Evolutionary conservation across 2,888 invertebrate species (phyloP).

Genomic region (Dromius quadrimaculatus): DNA sequence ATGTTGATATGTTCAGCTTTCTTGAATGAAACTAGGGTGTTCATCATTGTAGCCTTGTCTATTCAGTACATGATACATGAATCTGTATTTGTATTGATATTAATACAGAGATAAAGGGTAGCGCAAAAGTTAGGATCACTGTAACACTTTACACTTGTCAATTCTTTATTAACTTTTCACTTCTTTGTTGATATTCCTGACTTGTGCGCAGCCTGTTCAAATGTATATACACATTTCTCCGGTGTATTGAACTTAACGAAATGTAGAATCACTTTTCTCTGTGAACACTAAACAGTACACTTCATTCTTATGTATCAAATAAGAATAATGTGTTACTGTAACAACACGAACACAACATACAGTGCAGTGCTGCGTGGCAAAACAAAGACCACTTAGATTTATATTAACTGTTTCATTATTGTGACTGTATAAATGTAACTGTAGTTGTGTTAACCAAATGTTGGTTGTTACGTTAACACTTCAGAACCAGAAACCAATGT

Average conservation of each 20-base stretch:
- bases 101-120: slow-evolving; percentile 22
- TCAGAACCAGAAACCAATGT: slow-evolving; percentile 29
- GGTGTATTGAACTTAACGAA: slow-evolving; percentile 27
- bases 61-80: slow-evolving; percentile 57
- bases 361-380: slow-evolving; percentile 35
- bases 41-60: slow-evolving; percentile 68
- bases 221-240: slow-evolving; percentile 29
- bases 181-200: slow-evolving; percentile 14
- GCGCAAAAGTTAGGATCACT: slow-evolving; percentile 26
- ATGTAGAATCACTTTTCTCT: slow-evolving; percentile 25
- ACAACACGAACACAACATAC: slow-evolving; percentile 16
- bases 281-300: slow-evolving; percentile 5
- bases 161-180: slow-evolving; percentile 19
- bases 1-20: slow-evolving; percentile 66
- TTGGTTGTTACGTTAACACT: slow-evolving; percentile 35
- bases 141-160: slow-evolving; percentile 29
- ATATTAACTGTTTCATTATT: slow-evolving; percentile 27
- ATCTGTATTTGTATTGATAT: not conserved
- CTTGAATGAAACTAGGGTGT: slow-evolving; percentile 67
- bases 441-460: slow-evolving; percentile 31
- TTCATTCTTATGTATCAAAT: not conserved
- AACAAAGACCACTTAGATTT: slow-evolving; percentile 25
- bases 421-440: slow-evolving; percentile 26
- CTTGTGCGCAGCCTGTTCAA: slow-evolving; percentile 62
- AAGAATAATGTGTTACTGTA: too few species aligned